A percentile compares a stretch with the other conserved stretches of the same genome.
Conservation (phyloP, 2,888 invertebrate genomes). For the Eugnorisma glareosa region DNA sequence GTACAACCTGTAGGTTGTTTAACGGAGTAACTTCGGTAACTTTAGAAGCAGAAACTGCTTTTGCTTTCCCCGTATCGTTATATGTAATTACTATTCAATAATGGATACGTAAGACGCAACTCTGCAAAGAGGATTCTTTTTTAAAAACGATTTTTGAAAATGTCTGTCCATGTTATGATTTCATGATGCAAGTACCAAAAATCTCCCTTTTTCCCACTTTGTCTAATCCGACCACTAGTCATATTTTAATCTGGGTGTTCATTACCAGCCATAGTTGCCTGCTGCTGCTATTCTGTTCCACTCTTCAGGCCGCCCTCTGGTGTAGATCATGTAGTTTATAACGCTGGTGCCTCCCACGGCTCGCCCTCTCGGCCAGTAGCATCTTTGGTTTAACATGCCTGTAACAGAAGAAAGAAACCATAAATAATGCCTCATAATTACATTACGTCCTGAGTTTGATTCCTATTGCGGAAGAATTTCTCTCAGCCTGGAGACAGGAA, state of each 20-base stretch:
- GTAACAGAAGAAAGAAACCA: conserved; percentile 48
- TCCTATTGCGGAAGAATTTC: too few species aligned
- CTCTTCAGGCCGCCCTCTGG: conserved; percentile 93
- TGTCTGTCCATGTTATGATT: not conserved
- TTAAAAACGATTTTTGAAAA: not conserved
- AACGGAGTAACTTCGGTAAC: not conserved
- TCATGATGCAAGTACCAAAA: not conserved
- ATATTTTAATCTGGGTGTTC: not conserved
- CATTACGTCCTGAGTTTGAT: not conserved
- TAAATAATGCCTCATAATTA: too few species aligned
- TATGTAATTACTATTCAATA: not conserved
- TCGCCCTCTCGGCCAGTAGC: conserved; percentile 94
- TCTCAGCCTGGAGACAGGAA: not conserved
- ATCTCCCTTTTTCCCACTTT: not conserved
- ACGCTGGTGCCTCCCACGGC: conserved; percentile 95
- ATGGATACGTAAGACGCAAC: not conserved
- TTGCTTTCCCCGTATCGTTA: not conserved
- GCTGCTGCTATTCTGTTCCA: conserved; percentile 92
- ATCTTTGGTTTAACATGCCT: conserved; percentile 85
- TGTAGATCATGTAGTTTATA: conserved; percentile 96
- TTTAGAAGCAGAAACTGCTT: not conserved
- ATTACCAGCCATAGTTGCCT: conserved; percentile 93
- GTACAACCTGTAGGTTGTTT: too few species aligned
- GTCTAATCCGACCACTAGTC: not conserved
- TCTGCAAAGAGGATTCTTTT: not conserved